Percentiles rank a stretch among this genome's conserved stretches.
Conservation (phyloP, 2,797 vertebrate species). For the Halcyon chelicuti region DNA sequence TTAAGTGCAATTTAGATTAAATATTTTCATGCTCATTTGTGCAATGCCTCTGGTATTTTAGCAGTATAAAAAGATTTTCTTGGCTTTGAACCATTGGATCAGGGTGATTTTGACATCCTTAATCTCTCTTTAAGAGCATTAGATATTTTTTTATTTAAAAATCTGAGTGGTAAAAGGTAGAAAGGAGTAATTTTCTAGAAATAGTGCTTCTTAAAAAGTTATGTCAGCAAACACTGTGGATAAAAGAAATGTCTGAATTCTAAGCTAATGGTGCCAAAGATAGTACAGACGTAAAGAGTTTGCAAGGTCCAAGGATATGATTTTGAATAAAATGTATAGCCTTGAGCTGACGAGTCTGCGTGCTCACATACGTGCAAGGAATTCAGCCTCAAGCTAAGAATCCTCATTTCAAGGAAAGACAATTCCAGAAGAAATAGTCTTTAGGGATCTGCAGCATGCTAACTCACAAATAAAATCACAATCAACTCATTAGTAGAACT, state of each 20-base stretch:
- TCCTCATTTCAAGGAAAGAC: background rate
- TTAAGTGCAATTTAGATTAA: slow-evolving; percentile 72
- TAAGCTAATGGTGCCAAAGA: slow-evolving; percentile 1
- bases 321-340: background rate
- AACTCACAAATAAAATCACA: background rate
- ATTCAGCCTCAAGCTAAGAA: background rate
- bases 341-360: background rate
- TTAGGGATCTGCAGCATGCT: background rate
- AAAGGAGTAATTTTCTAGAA: slow-evolving; percentile 60
- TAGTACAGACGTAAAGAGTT: background rate
- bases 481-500: background rate
- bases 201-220: slow-evolving; percentile 23
- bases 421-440: background rate
- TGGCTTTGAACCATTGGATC: slow-evolving; percentile 58
- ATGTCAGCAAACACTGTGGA: slow-evolving; percentile 1
- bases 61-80: slow-evolving; percentile 72
- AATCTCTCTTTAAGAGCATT: slow-evolving; percentile 69
- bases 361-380: background rate
- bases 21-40: slow-evolving; percentile 72
- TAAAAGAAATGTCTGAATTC: slow-evolving; percentile 20
- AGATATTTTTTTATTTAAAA: slow-evolving; percentile 59
- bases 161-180: slow-evolving; percentile 53
- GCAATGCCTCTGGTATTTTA: slow-evolving; percentile 65
- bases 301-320: background rate
- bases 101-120: slow-evolving; percentile 63